Base-by-base conservation (phyloP, 2,797 vertebrate genomes). In the Gila robusta region DNA sequence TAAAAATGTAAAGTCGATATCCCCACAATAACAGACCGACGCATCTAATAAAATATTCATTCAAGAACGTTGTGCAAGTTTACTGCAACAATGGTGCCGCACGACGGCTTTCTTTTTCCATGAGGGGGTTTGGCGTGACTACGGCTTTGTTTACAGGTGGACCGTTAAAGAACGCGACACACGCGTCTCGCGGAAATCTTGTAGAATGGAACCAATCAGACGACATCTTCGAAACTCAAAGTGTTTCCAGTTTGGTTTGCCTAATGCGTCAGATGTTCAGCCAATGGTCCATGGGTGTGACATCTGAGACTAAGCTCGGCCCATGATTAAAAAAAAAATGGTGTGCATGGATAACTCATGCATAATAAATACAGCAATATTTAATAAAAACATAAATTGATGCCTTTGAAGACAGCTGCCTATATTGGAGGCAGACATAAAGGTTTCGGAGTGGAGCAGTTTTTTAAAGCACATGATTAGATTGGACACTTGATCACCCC, bases 401-500 rank as follows among this genome's bases (percentile, higher is more conserved):
- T 64, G 26, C 19, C 21, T n/a, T 59, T 10, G 54, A 59, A n/a
- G 54, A 56, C 19, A 56, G 54, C 35, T 23, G 69, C 71, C 19
- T 9, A 23, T 73, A 10, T 1, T 16, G 52, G 10, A 52, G 21
- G 32, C 0, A 56, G 49, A 39, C 49, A n/a, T 32, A 67, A 67
- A 21, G 32, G 7, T 37, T 37, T 69, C 10, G 2, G n/a, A 28
- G 6, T 28, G 59, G 62, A 28, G 12, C 17, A 2, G 74, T 37
- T 32, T 10, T 76, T 47, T 78, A 17, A 59, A 78, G 52, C 35
- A 2, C 23, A 59, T 41, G 54, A 78, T 78, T 56, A 62, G 54
- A 41, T 62, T 62, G 35, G 76, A 78, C 54, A 62, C 54, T 78
- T 62, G 76, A 78, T 78, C 54, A 62, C 35, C 35, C 54, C 76